phyloP scores from a whole-genome alignment of 2,797 vertebrate species.

The Phoxinus dragarum region DNA sequence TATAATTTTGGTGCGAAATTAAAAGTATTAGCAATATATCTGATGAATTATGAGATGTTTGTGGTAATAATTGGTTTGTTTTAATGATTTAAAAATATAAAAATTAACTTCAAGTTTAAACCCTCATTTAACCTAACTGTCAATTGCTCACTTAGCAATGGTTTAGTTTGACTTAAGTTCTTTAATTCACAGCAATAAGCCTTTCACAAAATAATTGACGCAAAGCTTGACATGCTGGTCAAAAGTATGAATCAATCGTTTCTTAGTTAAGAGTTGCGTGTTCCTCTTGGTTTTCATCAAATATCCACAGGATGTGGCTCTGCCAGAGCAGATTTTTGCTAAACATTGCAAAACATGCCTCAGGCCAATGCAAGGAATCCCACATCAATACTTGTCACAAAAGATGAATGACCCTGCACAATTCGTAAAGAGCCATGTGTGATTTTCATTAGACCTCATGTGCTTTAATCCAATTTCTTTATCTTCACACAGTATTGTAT shows the following conservation, averaged over 20 bases:
- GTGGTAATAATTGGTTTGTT: slow-evolving; percentile 5
- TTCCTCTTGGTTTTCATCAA: slow-evolving; percentile 10
- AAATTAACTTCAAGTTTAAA: neutral
- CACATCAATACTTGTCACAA: slow-evolving; percentile 37
- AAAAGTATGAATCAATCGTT: neutral
- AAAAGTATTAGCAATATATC: neutral
- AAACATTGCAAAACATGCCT: slow-evolving; percentile 20
- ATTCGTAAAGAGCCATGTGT: slow-evolving; percentile 1
- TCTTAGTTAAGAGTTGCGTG: neutral
- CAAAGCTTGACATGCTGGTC: neutral
- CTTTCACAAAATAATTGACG: neutral
- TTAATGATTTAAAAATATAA: neutral
- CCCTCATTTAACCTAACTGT: neutral
- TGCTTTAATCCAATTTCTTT: neutral
- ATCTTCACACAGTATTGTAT: slow-evolving; percentile 9
- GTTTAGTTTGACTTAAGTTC: neutral
- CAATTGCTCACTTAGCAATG: neutral
- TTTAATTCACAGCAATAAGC: neutral
- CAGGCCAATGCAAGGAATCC: slow-evolving; percentile 9
- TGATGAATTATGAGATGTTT: neutral
- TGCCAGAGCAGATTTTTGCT: slow-evolving; percentile 13
- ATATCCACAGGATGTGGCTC: slow-evolving; percentile 42
- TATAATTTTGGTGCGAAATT: neutral
- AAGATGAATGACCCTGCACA: slow-evolving; percentile 32
- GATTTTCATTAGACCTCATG: slow-evolving; percentile 16